These are phyloP conservation scores for Beroe ovata DNA, from an alignment of 37 sponge, comb jelly and placozoan genomes.

Conservation along the genomic window DNA sequence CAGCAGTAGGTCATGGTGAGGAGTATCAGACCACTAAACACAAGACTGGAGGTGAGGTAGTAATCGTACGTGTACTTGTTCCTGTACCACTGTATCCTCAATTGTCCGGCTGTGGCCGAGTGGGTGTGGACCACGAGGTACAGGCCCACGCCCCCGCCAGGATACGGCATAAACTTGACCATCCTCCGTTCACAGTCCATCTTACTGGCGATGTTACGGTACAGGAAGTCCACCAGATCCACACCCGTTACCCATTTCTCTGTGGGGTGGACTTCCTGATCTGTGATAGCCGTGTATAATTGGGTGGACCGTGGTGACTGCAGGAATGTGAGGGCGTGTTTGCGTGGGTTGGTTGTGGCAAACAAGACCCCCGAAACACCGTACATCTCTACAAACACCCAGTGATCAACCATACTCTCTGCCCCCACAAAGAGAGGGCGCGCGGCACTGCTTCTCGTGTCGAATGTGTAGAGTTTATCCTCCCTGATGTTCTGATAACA, in stretches of 20 bases:
- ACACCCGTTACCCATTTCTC: too few species aligned
- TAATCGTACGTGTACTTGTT: too few species aligned
- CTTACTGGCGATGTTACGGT: not conserved
- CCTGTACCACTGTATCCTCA: slow-evolving; percentile 25
- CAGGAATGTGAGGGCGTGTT: too few species aligned
- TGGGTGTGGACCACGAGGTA: not conserved
- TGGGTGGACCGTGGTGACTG: too few species aligned
- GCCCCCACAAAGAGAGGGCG: not conserved
- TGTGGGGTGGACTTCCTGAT: not conserved
- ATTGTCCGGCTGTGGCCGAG: not conserved
- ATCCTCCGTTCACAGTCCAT: not conserved
- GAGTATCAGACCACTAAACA: slow-evolving; percentile 31
- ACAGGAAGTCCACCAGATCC: slow-evolving; percentile 1
- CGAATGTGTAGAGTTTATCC: slow-evolving; percentile 20
- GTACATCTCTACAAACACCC: slow-evolving; percentile 11
- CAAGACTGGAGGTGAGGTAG: slow-evolving; percentile 9
- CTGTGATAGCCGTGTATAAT: not conserved
- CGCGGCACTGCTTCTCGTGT: not conserved
- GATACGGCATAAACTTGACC: not conserved
- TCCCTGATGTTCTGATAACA: not conserved
- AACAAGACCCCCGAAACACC: not conserved
- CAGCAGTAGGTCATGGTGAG: not conserved
- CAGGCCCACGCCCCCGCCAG: not conserved
- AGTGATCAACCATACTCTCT: not conserved
- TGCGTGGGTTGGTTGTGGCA: not conserved